Percentiles rank a stretch among this genome's conserved stretches.
phyloP scores from a whole-genome alignment of 64 coral and sea anemone genomes.

The Porites lutea region DNA sequence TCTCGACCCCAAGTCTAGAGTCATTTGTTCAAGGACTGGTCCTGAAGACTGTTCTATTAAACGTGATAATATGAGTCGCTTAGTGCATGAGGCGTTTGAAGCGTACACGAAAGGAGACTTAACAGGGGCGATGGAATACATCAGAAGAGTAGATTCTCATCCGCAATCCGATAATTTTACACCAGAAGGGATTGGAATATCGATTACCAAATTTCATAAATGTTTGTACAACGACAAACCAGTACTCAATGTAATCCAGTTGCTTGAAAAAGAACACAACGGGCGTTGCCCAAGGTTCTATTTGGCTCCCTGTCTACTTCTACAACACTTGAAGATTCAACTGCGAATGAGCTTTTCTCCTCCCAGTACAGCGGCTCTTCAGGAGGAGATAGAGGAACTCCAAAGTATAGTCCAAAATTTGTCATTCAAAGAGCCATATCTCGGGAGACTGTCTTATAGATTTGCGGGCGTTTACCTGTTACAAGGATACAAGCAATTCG shows the following conservation, averaged over 20 bases:
- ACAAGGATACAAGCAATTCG: slow-evolving; percentile 18
- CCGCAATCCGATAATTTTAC: not conserved
- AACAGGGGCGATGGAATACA: not conserved
- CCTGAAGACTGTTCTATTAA: too few relatives aligned
- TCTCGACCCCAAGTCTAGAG: not conserved
- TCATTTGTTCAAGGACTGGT: not conserved
- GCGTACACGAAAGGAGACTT: slow-evolving; percentile 3
- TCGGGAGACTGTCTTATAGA: slow-evolving; percentile 57
- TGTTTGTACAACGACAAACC: slow-evolving; percentile 17
- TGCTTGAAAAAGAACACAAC: slow-evolving; percentile 29
- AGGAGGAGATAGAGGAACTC: not conserved
- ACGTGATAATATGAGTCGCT: not conserved
- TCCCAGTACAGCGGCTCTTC: not conserved
- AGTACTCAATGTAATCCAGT: not conserved
- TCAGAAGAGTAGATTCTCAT: slow-evolving; percentile 1
- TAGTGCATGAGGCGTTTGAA: slow-evolving; percentile 6
- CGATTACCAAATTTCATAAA: slow-evolving; percentile 47
- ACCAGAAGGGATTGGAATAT: slow-evolving; percentile 44
- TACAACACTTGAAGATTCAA: slow-evolving; percentile 46
- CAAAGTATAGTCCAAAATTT: not conserved
- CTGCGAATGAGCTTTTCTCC: not conserved
- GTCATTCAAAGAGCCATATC: slow-evolving; percentile 50
- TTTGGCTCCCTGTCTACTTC: slow-evolving; percentile 15
- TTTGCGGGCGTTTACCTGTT: slow-evolving; percentile 34
- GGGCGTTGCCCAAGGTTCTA: slow-evolving; percentile 40